Evolutionary conservation across 2,113 vertebrate genomes (phyloP), one percentile per base, ranked within the genome.

Genomic region (Cyprinodon tularosa): DNA sequence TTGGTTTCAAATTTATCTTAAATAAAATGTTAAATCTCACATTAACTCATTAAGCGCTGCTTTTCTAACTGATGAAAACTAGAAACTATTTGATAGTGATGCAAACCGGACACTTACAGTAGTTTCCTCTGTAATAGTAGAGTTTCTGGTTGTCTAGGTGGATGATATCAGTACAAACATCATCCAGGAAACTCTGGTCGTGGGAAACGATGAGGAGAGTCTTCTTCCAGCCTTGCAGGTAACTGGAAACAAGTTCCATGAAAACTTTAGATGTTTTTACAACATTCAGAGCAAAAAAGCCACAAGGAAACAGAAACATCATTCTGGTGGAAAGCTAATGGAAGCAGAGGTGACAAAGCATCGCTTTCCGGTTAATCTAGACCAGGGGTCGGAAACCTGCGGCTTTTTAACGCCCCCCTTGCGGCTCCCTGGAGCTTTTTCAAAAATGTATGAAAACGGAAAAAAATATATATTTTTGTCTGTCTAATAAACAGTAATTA

Each of bases 101-200:
- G 22, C 36, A 14, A 61, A 50, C 12, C 2, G 6, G 17, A 17
- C 22, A 91, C 96, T 93, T 66, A 98, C 97, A 92, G 81, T 97
- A 98, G 83, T 98, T 98, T 7, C 97, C 97, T 71, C 96, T 92
- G 87, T 98, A 98, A 78, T 97, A 98, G 82, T 92, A 96, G 44
- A 98, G 96, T 5, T 96, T 95, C 89, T 98, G 96, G 63, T 94
- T 84, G 70, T 98, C 96, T 0, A 98, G 83, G 78, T 98, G 97
- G 74, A 97, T 88, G 61, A 98, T 96, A 66, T 98, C 97, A 0
- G 97, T 97, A 85, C 97, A 98, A 40, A 98, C 97, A 0, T 98
- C 97, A 0, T 98, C 97, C 17, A 98, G 91, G 89, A 98, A 98
- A 37, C 97, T 96, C 81, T 98, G 97, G 93, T 98, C 97, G 0